Evolutionary conservation across 2,797 vertebrate species (phyloP).

Genomic region (Tenualosa thibaudeaui): DNA sequence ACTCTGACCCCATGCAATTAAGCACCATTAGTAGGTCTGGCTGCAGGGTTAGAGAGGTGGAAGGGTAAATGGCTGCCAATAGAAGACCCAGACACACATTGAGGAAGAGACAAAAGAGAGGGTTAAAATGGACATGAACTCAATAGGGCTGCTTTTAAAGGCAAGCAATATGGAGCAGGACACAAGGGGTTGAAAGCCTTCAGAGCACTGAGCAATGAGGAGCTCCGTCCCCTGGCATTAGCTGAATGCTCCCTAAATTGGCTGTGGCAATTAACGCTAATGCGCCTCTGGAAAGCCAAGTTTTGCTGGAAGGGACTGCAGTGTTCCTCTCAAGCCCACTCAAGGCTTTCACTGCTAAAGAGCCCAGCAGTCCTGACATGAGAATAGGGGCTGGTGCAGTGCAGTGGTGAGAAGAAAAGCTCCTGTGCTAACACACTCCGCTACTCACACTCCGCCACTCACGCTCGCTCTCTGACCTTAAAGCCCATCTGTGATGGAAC

Average conservation of each 20-base stretch:
- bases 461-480: background rate
- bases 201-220: conserved; percentile 23
- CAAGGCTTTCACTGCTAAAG: conserved; percentile 6
- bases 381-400: background rate
- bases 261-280: conserved; percentile 38
- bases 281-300: conserved; percentile 39
- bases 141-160: background rate
- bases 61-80: conserved; percentile 17
- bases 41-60: conserved; percentile 26
- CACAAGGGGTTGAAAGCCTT: conserved; percentile 27
- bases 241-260: conserved; percentile 32
- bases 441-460: background rate
- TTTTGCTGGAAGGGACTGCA: conserved; percentile 28
- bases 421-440: background rate
- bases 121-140: conserved; percentile 8
- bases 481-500: background rate
- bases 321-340: conserved; percentile 17
- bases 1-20: conserved; percentile 16
- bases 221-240: conserved; percentile 43
- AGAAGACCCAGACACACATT: background rate
- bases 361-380: background rate
- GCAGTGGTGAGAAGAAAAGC: background rate
- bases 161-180: background rate
- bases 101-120: background rate
- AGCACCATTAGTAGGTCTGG: conserved; percentile 24